Percentiles rank a stretch among this genome's conserved stretches.
phyloP scores from a whole-genome alignment of 2,888 invertebrate genomes.

The Drosophila lacicola region DNA sequence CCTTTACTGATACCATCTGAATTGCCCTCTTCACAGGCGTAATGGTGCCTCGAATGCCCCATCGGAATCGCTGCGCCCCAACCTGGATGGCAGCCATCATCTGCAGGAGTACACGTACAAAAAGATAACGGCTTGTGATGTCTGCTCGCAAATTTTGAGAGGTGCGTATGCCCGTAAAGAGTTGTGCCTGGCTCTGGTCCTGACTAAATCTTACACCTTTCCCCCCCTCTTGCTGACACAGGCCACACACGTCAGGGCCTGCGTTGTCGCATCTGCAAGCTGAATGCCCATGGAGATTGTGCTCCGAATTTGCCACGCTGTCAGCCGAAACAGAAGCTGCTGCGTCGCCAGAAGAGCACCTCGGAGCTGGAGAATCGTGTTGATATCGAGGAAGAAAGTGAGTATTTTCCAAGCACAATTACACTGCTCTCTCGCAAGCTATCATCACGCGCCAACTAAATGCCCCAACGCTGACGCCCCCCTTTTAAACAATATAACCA shows the following conservation, averaged over 20 bases:
- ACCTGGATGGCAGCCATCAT: conserved; percentile 88
- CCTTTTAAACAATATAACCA: conserved; percentile 8
- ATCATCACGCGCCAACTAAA: conserved; percentile 42
- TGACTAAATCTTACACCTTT: not conserved
- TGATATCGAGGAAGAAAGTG: conserved; percentile 92
- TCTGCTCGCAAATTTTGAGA: conserved; percentile 96
- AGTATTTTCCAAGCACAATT: conserved; percentile 85
- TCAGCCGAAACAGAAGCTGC: conserved; percentile 93
- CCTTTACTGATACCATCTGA: conserved; percentile 24
- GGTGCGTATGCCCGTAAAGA: conserved; percentile 86
- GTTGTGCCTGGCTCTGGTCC: too few species aligned
- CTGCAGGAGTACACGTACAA: conserved; percentile 98
- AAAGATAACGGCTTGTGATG: conserved; percentile 97
- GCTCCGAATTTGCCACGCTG: conserved; percentile 93
- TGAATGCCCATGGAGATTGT: conserved; percentile 96
- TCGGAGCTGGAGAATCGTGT: conserved; percentile 92
- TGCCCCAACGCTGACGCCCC: conserved; percentile 2
- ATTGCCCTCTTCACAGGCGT: conserved; percentile 86
- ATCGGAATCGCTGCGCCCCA: conserved; percentile 84
- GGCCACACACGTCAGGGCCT: conserved; percentile 96
- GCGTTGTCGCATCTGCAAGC: conserved; percentile 95
- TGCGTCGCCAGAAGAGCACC: conserved; percentile 95
- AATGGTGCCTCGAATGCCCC: conserved; percentile 89
- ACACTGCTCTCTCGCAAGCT: conserved; percentile 20
- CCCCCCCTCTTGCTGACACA: conserved; percentile 73